Evolutionary conservation across 2,113 vertebrate genomes (phyloP).

Genomic region (Gymnobelideus leadbeateri): DNA sequence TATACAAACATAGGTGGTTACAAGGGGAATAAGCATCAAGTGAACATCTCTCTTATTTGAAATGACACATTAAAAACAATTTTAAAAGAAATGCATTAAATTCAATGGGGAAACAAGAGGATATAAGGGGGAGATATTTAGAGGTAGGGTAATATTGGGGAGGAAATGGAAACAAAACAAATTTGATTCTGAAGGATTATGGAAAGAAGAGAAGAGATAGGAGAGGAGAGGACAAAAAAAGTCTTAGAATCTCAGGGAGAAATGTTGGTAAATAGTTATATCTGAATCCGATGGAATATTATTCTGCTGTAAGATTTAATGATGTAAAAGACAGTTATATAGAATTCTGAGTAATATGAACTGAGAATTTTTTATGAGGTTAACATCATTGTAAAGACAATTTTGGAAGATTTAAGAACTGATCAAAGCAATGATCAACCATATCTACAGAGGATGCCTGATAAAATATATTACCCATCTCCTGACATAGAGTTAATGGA

Average conservation of each 20-base stretch:
- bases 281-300: background rate
- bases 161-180: background rate
- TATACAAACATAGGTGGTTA: background rate
- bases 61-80: background rate
- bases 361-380: background rate
- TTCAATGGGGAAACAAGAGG: background rate
- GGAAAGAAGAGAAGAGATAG: background rate
- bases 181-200: background rate
- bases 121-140: background rate
- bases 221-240: background rate
- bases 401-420: background rate
- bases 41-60: background rate
- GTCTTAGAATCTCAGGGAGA: background rate
- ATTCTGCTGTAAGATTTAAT: background rate
- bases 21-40: background rate
- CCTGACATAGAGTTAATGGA: background rate
- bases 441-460: background rate
- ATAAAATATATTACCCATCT: background rate
- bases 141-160: background rate
- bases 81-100: background rate
- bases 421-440: background rate
- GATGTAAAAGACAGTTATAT: background rate
- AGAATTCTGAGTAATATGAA: background rate
- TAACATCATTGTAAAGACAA: background rate
- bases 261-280: background rate